Base-by-base conservation (phyloP, 2,113 vertebrate genomes). In the Rhegmatorhina hoffmannsi region DNA sequence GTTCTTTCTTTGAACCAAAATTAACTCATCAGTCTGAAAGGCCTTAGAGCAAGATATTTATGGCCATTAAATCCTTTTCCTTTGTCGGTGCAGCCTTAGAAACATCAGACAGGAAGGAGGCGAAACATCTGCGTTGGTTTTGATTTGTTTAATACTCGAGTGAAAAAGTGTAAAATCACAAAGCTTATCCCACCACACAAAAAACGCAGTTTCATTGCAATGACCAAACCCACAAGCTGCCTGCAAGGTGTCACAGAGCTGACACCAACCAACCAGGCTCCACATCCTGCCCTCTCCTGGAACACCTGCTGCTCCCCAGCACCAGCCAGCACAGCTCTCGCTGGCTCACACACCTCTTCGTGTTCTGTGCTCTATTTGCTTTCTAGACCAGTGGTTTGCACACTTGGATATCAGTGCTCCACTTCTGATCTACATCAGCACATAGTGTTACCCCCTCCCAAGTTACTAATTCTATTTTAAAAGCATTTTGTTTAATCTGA, bases 141-240 rank as follows among this genome's bases (percentile, higher is more conserved):
- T 94, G 81, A 96, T 91, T 28, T 47, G 78, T 97, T 97, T 97
- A 97, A 97, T 97, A 97, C 72, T 96, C 89, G 86, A 94, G 96
- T 95, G 96, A 93, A 96, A 97, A 97, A 97, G 96, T 97, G 96
- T 87, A 96, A 97, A 97, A 93, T 97, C 96, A 95, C 95, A 96
- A 97, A 96, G 90, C 89, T 96, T 79, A 58, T 92, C 94, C 95
- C 96, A 97, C 94, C 93, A 95, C 92, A 33, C 13, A 21, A 36
- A 59, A 59, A 59, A 59, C 1, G 81, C 89, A 89, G 85, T 94
- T 83, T 82, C 94, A 90, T 96, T 91, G 72, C 92, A 95, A 94
- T 46, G 82, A 97, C 96, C 90, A 77, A 83, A 90, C 93, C 93
- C 93, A 96, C 82, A 94, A 96, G 94, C 66, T 95, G 86, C 74